Conservation (phyloP, 1,140 invertebrate genomes). For the Drosophila littoralis region DNA sequence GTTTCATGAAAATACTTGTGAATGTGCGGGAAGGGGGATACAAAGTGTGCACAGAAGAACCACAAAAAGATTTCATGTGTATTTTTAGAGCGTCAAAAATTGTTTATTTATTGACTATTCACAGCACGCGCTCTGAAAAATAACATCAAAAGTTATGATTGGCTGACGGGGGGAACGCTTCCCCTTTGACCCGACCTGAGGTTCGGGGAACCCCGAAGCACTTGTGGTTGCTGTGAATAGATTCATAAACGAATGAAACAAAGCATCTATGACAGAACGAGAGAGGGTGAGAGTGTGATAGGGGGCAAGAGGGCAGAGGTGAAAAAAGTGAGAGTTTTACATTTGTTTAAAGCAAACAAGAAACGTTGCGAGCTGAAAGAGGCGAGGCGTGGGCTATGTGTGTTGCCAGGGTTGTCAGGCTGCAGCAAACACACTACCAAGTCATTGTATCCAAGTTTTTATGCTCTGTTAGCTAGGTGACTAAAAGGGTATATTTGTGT, state of each 20-base stretch:
- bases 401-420: not conserved
- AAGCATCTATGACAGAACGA: not conserved
- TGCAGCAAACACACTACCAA: not conserved
- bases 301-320: too few relatives aligned
- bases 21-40: not conserved
- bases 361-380: not conserved
- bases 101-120: slow-evolving; percentile 60
- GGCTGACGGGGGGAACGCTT: not conserved
- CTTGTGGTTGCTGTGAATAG: slow-evolving; percentile 39
- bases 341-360: slow-evolving; percentile 12
- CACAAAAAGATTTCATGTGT: slow-evolving; percentile 39
- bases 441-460: not conserved
- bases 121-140: slow-evolving; percentile 47
- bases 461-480: too few relatives aligned
- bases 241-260: slow-evolving; percentile 45
- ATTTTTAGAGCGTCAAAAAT: slow-evolving; percentile 49
- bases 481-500: too few relatives aligned
- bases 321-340: slow-evolving; percentile 17
- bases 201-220: not conserved
- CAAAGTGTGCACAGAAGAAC: not conserved
- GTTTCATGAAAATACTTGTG: too few relatives aligned
- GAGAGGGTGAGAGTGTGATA: not conserved
- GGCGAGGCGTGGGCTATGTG: too few relatives aligned
- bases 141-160: slow-evolving; percentile 50
- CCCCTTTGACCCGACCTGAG: not conserved